Evolutionary conservation across 2,797 vertebrate genomes (phyloP).

Genomic region (Lacerta agilis): DNA sequence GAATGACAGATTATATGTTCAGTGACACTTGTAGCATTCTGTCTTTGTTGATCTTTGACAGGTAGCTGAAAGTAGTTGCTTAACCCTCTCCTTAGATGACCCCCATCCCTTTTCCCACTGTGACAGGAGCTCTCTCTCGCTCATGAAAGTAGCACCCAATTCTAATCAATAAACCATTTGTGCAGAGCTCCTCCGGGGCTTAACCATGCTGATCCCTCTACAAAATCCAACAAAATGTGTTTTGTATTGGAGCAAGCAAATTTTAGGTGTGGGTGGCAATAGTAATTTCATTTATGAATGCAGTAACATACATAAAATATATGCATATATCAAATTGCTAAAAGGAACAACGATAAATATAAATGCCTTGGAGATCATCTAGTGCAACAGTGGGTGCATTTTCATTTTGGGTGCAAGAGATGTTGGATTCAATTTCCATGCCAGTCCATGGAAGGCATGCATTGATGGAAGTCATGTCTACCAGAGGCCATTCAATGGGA

Average conservation of each 20-base stretch:
- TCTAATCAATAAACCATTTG: slow-evolving; percentile 11
- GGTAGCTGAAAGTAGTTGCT: not conserved
- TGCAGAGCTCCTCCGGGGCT: not conserved
- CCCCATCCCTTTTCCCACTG: not conserved
- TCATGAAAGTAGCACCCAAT: not conserved
- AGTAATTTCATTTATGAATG: too few relatives aligned
- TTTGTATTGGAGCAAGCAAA: not conserved
- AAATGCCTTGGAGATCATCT: not conserved
- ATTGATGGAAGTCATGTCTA: not conserved
- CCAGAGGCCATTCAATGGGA: not conserved
- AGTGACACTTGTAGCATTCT: not conserved
- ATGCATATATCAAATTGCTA: too few relatives aligned
- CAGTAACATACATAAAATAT: too few relatives aligned
- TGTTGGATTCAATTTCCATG: not conserved
- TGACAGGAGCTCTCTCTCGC: not conserved
- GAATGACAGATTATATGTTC: not conserved
- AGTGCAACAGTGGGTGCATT: not conserved
- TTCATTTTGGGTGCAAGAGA: not conserved
- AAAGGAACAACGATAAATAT: too few relatives aligned
- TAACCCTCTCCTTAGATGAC: not conserved
- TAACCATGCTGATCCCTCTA: not conserved
- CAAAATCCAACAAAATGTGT: not conserved
- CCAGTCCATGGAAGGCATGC: not conserved
- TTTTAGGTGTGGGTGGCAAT: not conserved
- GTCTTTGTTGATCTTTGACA: not conserved